A percentile compares a stretch with the other conserved stretches of the same genome.
Conservation (phyloP, 2,797 vertebrate genomes). For the Leptodactylus fallax region DNA sequence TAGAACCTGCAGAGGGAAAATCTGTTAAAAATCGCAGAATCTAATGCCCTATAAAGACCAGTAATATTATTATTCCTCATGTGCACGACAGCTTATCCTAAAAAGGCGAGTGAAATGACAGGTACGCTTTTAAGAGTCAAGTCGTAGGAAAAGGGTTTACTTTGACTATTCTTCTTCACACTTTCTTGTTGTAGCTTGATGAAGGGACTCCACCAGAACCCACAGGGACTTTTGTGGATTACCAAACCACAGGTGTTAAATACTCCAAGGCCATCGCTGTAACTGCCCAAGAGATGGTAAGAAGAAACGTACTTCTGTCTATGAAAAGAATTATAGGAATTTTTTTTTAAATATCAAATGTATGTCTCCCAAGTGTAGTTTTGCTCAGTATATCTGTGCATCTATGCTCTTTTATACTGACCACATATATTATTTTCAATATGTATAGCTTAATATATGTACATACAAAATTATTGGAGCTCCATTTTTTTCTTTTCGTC, state of each 20-base stretch:
- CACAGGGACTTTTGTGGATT: conserved; percentile 95
- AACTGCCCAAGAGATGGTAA: conserved; percentile 98
- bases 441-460: not conserved
- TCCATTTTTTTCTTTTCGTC: conserved; percentile 54
- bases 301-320: conserved; percentile 52
- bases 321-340: not conserved
- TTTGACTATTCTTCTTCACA: not conserved
- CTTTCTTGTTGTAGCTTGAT: conserved; percentile 81
- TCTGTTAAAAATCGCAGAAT: no score
- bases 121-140: no score
- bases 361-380: no score
- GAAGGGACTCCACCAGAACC: conserved; percentile 94
- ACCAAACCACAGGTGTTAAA: conserved; percentile 98
- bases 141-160: not conserved
- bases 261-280: conserved; percentile 97
- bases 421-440: not conserved
- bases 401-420: not conserved
- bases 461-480: not conserved
- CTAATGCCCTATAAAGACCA: no score
- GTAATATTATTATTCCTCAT: no score
- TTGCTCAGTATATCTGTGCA: not conserved
- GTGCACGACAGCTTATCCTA: no score
- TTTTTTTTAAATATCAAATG: no score
- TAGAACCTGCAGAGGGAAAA: no score
- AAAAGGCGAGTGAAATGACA: no score